A percentile compares a stretch with the other conserved stretches of the same genome.
Conservation (phyloP, 2,888 invertebrate species). For the Drosophila yooni region DNA sequence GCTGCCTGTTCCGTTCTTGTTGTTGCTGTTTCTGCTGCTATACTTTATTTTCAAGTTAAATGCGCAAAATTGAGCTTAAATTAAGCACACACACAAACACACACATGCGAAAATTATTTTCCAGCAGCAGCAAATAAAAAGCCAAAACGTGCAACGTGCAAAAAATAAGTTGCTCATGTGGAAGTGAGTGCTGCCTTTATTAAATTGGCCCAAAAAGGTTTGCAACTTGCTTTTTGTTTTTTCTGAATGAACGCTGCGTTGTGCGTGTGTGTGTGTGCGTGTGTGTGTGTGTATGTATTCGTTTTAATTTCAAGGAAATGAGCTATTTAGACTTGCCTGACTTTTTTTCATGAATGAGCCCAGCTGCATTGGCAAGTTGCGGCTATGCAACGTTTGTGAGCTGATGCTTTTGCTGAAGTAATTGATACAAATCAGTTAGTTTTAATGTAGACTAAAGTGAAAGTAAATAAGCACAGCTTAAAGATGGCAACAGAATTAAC, state of each 20-base stretch:
- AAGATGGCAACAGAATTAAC: constrained; percentile 4
- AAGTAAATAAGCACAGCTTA: constrained; percentile 39
- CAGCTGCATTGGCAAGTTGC: constrained; percentile 50
- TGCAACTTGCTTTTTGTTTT: constrained; percentile 16
- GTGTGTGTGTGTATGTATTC: constrained; percentile 12
- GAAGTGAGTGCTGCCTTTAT: constrained; percentile 53
- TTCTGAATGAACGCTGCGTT: constrained; percentile 59
- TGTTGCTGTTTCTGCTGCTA: constrained; percentile 32
- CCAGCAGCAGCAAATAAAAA: constrained; percentile 76
- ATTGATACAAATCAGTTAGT: constrained; percentile 1
- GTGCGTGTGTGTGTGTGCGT: constrained; percentile 12
- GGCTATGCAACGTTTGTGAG: constrained; percentile 29
- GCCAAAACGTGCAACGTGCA: constrained; percentile 64
- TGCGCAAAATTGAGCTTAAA: constrained; percentile 81
- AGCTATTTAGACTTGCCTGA: constrained; percentile 61
- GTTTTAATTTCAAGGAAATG: constrained; percentile 73
- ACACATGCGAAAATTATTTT: constrained; percentile 72
- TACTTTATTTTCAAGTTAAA: constrained; percentile 76
- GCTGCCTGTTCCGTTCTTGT: constrained; percentile 59
- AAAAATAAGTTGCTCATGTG: constrained; percentile 47
- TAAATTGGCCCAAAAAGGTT: constrained; percentile 70
- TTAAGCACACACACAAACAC: constrained; percentile 68
- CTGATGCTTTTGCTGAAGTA: neutral
- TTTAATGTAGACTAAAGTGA: constrained; percentile 42
- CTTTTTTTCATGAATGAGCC: constrained; percentile 53